Conservation (phyloP, 2,113 vertebrate species). For the Pterophyllum scalare region DNA sequence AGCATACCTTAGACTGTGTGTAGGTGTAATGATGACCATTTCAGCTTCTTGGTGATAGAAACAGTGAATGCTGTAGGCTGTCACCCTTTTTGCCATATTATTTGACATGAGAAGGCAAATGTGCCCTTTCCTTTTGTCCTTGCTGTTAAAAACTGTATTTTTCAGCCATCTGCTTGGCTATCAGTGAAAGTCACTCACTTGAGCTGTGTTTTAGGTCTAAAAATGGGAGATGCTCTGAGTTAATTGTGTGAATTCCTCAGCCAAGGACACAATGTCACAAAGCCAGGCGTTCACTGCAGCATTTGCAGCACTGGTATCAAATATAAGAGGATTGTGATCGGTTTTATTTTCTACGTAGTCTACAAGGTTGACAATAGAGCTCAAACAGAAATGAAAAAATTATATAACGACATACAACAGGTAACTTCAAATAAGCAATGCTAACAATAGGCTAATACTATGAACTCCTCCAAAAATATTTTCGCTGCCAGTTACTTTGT, state of each 20-base stretch:
- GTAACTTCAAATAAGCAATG: neutral
- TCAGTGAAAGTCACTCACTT: constrained; percentile 31
- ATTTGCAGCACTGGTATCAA: constrained; percentile 22
- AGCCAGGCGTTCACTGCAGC: constrained; percentile 63
- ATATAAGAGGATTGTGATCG: neutral
- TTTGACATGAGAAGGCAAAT: neutral
- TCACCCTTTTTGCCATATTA: neutral
- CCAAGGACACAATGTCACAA: constrained; percentile 57
- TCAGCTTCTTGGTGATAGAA: neutral
- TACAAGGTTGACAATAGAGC: neutral
- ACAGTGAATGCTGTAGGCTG: neutral
- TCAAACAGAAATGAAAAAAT: neutral
- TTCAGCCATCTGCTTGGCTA: constrained; percentile 37
- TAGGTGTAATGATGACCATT: neutral
- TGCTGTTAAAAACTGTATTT: constrained; percentile 18
- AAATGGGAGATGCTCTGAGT: neutral
- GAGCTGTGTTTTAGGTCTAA: constrained; percentile 39
- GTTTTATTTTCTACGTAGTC: neutral
- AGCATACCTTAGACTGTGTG: neutral
- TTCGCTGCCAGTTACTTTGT: neutral
- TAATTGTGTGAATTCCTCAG: constrained; percentile 46
- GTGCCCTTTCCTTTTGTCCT: constrained; percentile 1
- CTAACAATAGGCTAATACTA: neutral
- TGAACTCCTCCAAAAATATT: neutral
- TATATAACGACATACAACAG: neutral